Conservation (phyloP, 2,888 invertebrate species). For the Biston betularia region DNA sequence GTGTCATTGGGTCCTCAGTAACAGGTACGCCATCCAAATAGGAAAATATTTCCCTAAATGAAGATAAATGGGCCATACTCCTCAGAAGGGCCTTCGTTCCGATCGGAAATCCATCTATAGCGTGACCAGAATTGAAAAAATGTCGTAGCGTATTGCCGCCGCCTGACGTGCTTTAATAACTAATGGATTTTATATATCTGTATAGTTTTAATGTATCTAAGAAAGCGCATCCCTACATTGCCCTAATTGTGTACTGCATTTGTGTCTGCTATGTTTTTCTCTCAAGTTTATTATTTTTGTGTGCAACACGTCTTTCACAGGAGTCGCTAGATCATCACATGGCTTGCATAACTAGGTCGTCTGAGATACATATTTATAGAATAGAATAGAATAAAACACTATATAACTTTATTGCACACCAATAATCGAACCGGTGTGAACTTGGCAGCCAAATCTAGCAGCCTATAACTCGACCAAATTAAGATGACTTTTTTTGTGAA, state of each 20-base stretch:
- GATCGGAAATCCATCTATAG: conserved; percentile 45
- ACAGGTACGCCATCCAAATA: conserved; percentile 32
- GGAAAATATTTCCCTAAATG: conserved; percentile 43
- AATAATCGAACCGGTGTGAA: too few species aligned
- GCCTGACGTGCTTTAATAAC: conserved; percentile 35
- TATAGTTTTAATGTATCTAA: not conserved
- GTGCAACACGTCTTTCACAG: too few species aligned
- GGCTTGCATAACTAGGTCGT: too few species aligned
- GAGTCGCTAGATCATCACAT: too few species aligned
- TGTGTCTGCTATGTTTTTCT: not conserved
- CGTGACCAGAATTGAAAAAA: conserved; percentile 46
- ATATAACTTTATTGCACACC: too few species aligned
- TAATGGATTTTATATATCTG: conserved; percentile 27
- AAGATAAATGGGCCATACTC: conserved; percentile 45
- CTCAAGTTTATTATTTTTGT: not conserved
- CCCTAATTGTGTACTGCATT: not conserved
- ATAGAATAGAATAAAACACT: too few species aligned
- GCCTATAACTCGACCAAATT: too few species aligned
- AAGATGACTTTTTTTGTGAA: too few species aligned
- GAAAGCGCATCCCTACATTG: not conserved
- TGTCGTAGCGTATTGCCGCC: conserved; percentile 32
- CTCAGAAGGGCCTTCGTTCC: conserved; percentile 40
- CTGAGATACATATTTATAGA: too few species aligned
- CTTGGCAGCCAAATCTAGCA: too few species aligned
- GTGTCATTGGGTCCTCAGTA: conserved; percentile 26